Evolutionary conservation across 2,888 invertebrate species (phyloP), one percentile per base, ranked within the genome.

Genomic region (Tethea ocularis): DNA sequence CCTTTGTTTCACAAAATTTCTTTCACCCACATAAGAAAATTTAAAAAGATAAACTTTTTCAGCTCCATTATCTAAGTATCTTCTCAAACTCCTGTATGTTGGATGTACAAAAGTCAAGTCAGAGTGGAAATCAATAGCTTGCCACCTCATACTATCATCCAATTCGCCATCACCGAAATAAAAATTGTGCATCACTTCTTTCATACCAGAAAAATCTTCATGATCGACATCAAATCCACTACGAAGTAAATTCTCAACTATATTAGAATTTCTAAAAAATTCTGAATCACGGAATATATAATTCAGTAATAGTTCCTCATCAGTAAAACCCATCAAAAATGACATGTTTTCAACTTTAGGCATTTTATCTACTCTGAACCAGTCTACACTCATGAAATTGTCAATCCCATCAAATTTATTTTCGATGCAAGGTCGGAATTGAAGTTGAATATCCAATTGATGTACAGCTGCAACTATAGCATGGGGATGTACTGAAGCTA

Each of bases 51-150:
- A 83, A 33, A 83, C 57, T 5, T 64, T 71, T 1, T 60, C 56
- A 0, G 68, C 71, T 15, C 61, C 69, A 52, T 72, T 72, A 1
- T 68, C 59, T 6, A 80, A 51, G 51, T 69, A 76, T 22, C 72
- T 74, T 5, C 62, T 57, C 5, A 81, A 61, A 56, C 68, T 75
- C 58, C 76, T 75, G 10, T 71, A 61, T 1, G 63, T 66, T 0
- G 83, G 80, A 56, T 81, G 66, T 22, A 72, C 66, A 55, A 73
- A 82, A 1, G 24, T 54, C 13, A 74, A 65, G 57, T 85, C 84
- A 4, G 82, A 77, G 15, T 61, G 51, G 41, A 82, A 78, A 52
- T 78, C 68, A n/a, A 66, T 60, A 0, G 75, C 46, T 1, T 63
- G 46, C 51, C 67, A 62, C 33, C 58, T 63, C 2, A 59, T 22